These are phyloP conservation scores for Gasteruption jaculator DNA, from an alignment of 2,888 invertebrate species.

Conservation along the genomic window DNA sequence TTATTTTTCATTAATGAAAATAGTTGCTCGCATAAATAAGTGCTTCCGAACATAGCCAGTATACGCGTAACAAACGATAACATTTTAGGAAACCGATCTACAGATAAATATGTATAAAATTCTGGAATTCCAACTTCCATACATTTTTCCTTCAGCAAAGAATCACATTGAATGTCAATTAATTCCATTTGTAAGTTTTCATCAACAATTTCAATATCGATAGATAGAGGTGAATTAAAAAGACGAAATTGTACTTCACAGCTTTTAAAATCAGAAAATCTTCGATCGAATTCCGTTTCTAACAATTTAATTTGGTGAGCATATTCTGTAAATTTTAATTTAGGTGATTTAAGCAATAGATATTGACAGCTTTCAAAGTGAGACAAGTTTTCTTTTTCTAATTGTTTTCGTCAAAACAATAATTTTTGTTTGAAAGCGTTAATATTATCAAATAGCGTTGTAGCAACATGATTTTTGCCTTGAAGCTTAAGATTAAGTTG, in stretches of 20 bases:
- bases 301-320: too few relatives aligned
- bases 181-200: constrained; percentile 18
- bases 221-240: constrained; percentile 20
- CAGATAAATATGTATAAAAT: constrained; percentile 21
- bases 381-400: constrained; percentile 17
- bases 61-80: constrained; percentile 14
- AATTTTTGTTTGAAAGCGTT: too few relatives aligned
- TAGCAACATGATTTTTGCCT: too few relatives aligned
- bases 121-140: constrained; percentile 22
- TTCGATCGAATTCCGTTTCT: too few relatives aligned
- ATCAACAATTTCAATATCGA: constrained; percentile 16
- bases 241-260: constrained; percentile 18
- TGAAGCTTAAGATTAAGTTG: too few relatives aligned
- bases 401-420: constrained; percentile 14
- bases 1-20: constrained; percentile 16
- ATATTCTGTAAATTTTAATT: too few relatives aligned
- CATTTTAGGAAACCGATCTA: constrained; percentile 16
- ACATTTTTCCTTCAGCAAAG: constrained; percentile 22
- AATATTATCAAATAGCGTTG: too few relatives aligned
- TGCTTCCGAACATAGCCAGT: constrained; percentile 15
- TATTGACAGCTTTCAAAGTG: constrained; percentile 15
- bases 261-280: constrained; percentile 19
- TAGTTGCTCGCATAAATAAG: constrained; percentile 10
- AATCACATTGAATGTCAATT: constrained; percentile 22
- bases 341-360: constrained; percentile 12